Base-by-base conservation (phyloP, 2,888 invertebrate genomes). In the Tryphoninae sp. region DNA sequence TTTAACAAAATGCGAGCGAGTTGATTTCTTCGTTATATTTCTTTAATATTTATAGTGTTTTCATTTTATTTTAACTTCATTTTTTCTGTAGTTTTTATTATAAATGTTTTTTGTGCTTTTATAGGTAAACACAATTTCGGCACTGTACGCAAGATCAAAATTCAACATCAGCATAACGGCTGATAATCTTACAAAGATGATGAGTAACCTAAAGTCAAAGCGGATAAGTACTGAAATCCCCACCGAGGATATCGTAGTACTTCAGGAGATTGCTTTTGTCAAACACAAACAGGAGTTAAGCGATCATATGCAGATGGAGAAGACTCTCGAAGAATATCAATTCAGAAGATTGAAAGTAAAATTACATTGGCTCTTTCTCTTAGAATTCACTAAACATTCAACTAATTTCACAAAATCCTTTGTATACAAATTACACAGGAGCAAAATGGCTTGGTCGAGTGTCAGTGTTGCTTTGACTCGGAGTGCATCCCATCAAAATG, bases 381-480 rank as follows among this genome's bases (percentile, higher is more conserved):
- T 33, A 4, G 7, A 33, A 33, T 33, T 33, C 6, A 33, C 6
- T 7, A 6, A 33, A 33, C 4, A 33, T 33, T 33, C 6, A 0
- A 33, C 33, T 4, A 33, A 6, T 6, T 3, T 33, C 1, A 6
- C 6, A 33, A 33, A 33, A 33, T 33, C 33, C 33, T 33, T 33
- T 33, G 33, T 33, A 45, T 13, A 45, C 11, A 45, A 33, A 33
- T 33, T 33, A 45, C 45, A 13, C 86, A 90, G 88, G 80, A 73
- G 42, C 87, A 83, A 13, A 90, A 90, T 42, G 87, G 89, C 59
- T 88, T 93, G 40, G 71, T 91, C 7, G 92, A 92, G 78, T 95
- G 95, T 87, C 89, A 90, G 33, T 94, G 94, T 86, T 95, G 95
- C 84, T 94, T 84, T 82, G 93, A 93, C 65, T 93, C 93, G 64